Evolutionary conservation across 2,113 vertebrate species (phyloP).

Genomic region (Chaetorhynchus papuensis): DNA sequence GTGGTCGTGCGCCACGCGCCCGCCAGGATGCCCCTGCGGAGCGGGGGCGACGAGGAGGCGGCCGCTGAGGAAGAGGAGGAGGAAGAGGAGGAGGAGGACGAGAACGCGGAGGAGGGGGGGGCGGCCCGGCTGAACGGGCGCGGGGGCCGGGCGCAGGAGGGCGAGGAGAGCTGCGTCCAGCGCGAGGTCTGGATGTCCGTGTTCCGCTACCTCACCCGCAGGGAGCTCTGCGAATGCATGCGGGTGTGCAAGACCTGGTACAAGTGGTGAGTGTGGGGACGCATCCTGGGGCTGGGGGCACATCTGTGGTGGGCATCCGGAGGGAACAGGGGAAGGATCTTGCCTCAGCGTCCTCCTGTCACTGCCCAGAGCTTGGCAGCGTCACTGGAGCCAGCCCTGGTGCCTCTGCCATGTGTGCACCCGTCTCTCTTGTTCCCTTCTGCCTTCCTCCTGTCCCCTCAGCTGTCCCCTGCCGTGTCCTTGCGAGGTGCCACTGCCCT

Average conservation of each 20-base stretch:
- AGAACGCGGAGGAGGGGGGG: constrained; percentile 72
- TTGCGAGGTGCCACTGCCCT: fast-evolving
- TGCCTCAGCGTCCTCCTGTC: fast-evolving
- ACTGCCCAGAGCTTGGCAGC: fast-evolving
- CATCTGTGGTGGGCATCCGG: fast-evolving
- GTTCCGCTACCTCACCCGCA: constrained; percentile 92
- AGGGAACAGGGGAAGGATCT: neutral
- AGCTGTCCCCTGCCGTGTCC: fast-evolving
- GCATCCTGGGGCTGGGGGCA: fast-evolving
- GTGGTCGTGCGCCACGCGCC: constrained; percentile 77
- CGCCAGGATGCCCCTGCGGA: constrained; percentile 44
- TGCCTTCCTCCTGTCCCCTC: neutral
- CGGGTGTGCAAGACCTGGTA: constrained; percentile 99
- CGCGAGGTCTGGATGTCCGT: constrained; percentile 97
- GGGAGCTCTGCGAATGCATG: constrained; percentile 97
- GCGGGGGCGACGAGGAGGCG: constrained; percentile 58
- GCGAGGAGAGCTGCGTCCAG: constrained; percentile 80
- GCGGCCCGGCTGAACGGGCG: constrained; percentile 73
- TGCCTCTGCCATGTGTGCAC: fast-evolving
- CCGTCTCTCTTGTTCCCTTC: neutral
- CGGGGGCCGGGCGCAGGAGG: constrained; percentile 69
- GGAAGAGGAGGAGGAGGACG: constrained; percentile 74
- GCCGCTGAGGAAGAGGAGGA: constrained; percentile 71
- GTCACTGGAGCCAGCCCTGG: neutral
- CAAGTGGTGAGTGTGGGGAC: constrained; percentile 87